Percentiles rank a stretch among this genome's conserved stretches.
Evolutionary conservation across 2,113 vertebrate genomes (phyloP).

Genomic region (Beaufortia kweichowensis): DNA sequence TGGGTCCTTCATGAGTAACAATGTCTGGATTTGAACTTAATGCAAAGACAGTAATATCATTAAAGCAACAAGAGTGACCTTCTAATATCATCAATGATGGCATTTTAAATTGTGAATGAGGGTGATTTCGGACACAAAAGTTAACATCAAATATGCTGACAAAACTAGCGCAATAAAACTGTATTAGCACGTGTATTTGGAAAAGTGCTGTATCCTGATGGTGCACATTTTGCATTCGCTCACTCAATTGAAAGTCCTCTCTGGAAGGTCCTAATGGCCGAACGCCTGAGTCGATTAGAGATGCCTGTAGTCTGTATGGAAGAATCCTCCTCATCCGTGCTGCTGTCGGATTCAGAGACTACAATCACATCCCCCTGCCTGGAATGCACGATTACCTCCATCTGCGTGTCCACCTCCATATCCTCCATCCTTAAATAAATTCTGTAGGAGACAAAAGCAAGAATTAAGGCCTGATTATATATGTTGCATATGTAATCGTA

Average conservation of each 20-base stretch:
- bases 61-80: too few relatives aligned
- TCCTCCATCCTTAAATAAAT: constrained; percentile 73
- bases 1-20: too few relatives aligned
- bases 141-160: too few relatives aligned
- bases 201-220: too few relatives aligned
- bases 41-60: too few relatives aligned
- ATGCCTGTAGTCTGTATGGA: background rate
- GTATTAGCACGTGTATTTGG: too few relatives aligned
- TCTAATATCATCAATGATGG: too few relatives aligned
- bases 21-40: too few relatives aligned
- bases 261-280: background rate
- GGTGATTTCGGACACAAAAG: too few relatives aligned
- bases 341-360: constrained; percentile 60
- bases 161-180: too few relatives aligned
- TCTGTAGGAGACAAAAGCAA: constrained; percentile 2
- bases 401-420: constrained; percentile 80
- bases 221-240: background rate
- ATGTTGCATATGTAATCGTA: too few relatives aligned
- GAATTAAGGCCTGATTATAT: background rate
- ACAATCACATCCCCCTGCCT: background rate
- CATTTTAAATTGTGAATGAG: too few relatives aligned
- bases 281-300: constrained; percentile 43
- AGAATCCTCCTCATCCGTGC: constrained; percentile 54
- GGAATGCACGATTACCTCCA: constrained; percentile 8
- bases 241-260: background rate